Conservation (phyloP, 2,888 invertebrate genomes). For the Orthosia gothica region DNA sequence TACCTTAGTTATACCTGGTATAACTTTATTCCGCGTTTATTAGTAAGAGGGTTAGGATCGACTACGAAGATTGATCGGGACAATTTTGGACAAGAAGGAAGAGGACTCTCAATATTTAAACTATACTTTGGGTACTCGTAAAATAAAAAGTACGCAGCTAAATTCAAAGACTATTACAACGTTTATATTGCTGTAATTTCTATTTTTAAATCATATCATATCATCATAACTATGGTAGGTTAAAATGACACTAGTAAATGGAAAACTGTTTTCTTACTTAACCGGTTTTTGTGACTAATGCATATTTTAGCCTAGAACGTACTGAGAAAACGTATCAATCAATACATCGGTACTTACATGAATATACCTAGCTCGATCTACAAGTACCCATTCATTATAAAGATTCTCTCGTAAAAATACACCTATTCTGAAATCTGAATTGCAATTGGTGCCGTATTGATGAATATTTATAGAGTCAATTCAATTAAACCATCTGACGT, state of each 20-base stretch:
- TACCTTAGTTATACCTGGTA: too few species aligned
- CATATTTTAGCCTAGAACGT: conserved; percentile 47
- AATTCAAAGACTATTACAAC: neutral
- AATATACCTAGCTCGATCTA: neutral
- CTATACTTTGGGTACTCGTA: neutral
- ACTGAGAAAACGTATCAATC: conserved; percentile 35
- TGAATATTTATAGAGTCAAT: conserved; percentile 29
- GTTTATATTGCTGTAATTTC: neutral
- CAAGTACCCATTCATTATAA: neutral
- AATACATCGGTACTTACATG: neutral
- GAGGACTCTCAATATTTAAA: neutral
- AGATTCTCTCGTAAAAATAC: conserved; percentile 1
- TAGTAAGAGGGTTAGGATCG: too few species aligned
- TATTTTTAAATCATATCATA: conserved; percentile 12
- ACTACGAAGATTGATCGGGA: neutral
- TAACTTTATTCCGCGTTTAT: too few species aligned
- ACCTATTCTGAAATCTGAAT: conserved; percentile 12
- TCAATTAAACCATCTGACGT: conserved; percentile 24
- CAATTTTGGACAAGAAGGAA: neutral
- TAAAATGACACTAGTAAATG: conserved; percentile 26
- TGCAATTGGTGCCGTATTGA: conserved; percentile 5
- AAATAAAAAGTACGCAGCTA: neutral
- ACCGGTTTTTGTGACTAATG: conserved; percentile 53
- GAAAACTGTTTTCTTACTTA: conserved; percentile 30
- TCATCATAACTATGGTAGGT: neutral